Evolutionary conservation across 2,797 vertebrate species (phyloP), one percentile per base, ranked within the genome.

Genomic region (Dryobates pubescens): DNA sequence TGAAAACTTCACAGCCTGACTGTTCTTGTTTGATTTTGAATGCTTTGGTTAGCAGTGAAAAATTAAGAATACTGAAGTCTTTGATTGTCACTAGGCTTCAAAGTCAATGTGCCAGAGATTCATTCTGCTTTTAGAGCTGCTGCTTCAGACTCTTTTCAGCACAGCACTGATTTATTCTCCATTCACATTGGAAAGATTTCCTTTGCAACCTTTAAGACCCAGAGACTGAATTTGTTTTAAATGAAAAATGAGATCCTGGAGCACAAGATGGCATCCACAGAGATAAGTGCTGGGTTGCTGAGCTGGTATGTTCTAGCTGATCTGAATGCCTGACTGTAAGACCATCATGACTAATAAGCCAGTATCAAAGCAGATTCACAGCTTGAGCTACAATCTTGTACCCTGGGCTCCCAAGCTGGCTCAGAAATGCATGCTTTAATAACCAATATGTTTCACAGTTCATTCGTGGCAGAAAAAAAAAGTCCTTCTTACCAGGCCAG

Each of bases 401-500:
- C 92, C 92, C 91, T 95, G 87, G 90, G 90, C 87, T 93, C 81
- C 89, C 90, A 90, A 72, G 86, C 90, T 94, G 92, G 92, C 92
- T 96, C 90, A 94, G 96, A 95, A 93, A 93, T 95, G 84, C 94
- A 95, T 80, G 78, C 95, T 92, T 78, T 95, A 95, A 91, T 91
- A 89, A 82, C 94, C 92, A 93, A 85, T 95, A 92, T 3, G 20
- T 95, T 97, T 96, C 94, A 94, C 92, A 96, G 91, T 93, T 95
- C 72, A 86, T 89, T 89, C 32, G 0, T 93, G 84, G 61, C 69
- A 49, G 8, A 49, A 49, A 49, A 62, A 18, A 45, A 87, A 57
- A 47, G 32, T 82, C 61, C 81, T 95, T 95, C 89, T 92, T 87
- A 91, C 88, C 88, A 89, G 86, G 85, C 88, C 93, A 90, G 91